Percentiles rank a stretch among this genome's conserved stretches.
Evolutionary conservation across 2,888 invertebrate genomes (phyloP).

Genomic region (Octodonta nipae): DNA sequence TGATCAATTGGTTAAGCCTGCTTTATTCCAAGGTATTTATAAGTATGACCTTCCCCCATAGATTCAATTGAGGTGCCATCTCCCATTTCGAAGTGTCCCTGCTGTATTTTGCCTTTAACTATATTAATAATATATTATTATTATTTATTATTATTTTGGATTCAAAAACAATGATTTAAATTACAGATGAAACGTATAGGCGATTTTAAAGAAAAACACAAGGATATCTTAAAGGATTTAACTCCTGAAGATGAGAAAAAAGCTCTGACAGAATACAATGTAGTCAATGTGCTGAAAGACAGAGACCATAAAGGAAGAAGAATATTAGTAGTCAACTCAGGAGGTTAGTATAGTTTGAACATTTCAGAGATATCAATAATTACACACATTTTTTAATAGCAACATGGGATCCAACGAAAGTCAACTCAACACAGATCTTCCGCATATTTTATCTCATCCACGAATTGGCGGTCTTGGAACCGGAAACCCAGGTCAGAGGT

Average conservation of each 20-base stretch:
- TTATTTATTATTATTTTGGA: too few species aligned
- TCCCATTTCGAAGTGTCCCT: too few species aligned
- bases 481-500: conserved; percentile 67
- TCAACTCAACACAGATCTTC: conserved; percentile 63
- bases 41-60: too few species aligned
- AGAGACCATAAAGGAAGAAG: conserved; percentile 65
- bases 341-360: conserved; percentile 39
- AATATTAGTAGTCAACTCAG: conserved; percentile 58
- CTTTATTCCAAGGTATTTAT: too few species aligned
- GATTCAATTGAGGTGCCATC: too few species aligned
- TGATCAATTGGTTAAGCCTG: too few species aligned
- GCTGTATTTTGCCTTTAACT: too few species aligned
- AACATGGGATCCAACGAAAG: conserved; percentile 61
- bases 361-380: neutral
- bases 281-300: conserved; percentile 63
- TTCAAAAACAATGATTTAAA: neutral
- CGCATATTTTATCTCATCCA: conserved; percentile 69
- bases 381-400: conserved; percentile 30
- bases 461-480: conserved; percentile 61
- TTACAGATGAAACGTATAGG: conserved; percentile 61
- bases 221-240: conserved; percentile 48
- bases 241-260: conserved; percentile 53
- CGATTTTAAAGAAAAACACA: conserved; percentile 60
- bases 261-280: conserved; percentile 55
- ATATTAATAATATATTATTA: too few species aligned